These are phyloP conservation scores for Phymanthus crucifer DNA, from an alignment of 92 coral and sea anemone species.

Conservation along the genomic window DNA sequence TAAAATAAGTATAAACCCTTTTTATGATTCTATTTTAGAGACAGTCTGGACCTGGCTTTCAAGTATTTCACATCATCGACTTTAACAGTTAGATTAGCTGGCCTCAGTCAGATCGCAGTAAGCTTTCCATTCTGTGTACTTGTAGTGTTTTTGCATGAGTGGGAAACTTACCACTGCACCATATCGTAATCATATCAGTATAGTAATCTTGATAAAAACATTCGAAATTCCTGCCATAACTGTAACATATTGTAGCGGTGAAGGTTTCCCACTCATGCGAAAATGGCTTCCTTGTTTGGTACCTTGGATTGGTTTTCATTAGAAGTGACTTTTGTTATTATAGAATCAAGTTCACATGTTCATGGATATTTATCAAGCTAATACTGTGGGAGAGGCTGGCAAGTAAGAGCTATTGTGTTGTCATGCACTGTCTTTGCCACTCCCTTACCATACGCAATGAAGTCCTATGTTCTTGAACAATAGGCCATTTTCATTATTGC, in stretches of 20 bases:
- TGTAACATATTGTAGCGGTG: too few species aligned
- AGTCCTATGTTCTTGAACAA: too few species aligned
- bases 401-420: slow-evolving; percentile 43
- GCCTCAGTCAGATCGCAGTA: slow-evolving; percentile 96
- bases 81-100: slow-evolving; percentile 91
- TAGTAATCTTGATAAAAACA: too few species aligned
- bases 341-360: slow-evolving; percentile 99
- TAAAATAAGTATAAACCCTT: background rate
- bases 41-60: slow-evolving; percentile 94
- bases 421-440: background rate
- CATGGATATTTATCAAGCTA: slow-evolving; percentile 89
- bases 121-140: slow-evolving; percentile 15
- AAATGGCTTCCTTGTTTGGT: background rate
- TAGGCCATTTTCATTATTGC: too few species aligned
- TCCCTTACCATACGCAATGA: too few species aligned
- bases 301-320: background rate
- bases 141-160: background rate
- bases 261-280: too few species aligned
- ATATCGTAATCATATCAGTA: too few species aligned
- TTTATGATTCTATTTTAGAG: slow-evolving; percentile 45
- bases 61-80: slow-evolving; percentile 97
- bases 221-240: too few species aligned
- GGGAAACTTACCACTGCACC: too few species aligned
- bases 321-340: slow-evolving; percentile 7
- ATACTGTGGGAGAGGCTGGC: slow-evolving; percentile 76